These are phyloP conservation scores for Aspidiotus destructor DNA, from an alignment of 2,888 invertebrate species.

Conservation along the genomic window DNA sequence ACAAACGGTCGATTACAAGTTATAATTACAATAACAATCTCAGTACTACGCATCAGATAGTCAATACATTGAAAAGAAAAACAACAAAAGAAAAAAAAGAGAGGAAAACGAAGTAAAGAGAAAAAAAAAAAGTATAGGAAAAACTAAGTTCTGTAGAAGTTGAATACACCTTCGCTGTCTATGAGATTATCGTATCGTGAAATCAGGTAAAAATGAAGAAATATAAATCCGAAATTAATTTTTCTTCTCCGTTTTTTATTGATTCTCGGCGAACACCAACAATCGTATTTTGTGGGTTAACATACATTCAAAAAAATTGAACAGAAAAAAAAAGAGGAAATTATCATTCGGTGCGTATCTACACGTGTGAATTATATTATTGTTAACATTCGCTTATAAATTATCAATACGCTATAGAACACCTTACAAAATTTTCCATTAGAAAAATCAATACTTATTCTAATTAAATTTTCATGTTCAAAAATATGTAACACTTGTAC, in stretches of 20 bases:
- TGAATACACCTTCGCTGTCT: slow-evolving; percentile 16
- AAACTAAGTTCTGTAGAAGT: neutral
- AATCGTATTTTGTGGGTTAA: neutral
- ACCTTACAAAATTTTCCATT: no score
- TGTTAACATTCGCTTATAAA: no score
- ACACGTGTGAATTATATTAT: no score
- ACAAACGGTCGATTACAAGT: slow-evolving; percentile 16
- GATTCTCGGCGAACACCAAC: neutral
- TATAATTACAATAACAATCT: slow-evolving; percentile 25
- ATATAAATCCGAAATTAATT: slow-evolving; percentile 16
- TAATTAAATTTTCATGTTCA: no score
- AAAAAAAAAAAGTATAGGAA: slow-evolving; percentile 9
- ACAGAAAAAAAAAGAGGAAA: no score
- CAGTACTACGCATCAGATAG: slow-evolving; percentile 14
- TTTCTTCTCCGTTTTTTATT: neutral
- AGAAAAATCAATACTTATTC: no score
- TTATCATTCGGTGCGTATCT: no score
- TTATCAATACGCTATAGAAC: no score
- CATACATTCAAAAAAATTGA: neutral
- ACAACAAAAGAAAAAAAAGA: slow-evolving; percentile 16
- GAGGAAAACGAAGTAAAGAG: neutral
- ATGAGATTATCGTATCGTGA: neutral
- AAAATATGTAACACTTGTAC: no score
- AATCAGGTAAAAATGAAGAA: slow-evolving; percentile 13
- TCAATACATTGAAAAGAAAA: slow-evolving; percentile 5